Conservation (phyloP, 1,140 invertebrate species). For the Drosophila nigromelanica region DNA sequence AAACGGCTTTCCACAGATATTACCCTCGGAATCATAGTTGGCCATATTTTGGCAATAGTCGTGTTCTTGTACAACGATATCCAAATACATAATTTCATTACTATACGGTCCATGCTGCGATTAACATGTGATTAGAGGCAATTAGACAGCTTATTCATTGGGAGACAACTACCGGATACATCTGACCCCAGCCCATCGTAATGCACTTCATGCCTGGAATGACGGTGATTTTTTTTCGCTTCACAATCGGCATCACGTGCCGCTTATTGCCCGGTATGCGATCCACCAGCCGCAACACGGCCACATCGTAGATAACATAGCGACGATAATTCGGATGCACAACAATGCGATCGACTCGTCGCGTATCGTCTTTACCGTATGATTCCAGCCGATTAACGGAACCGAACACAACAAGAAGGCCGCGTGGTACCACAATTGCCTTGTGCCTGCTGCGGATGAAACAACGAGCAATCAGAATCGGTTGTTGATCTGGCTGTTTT, state of each 20-base stretch:
- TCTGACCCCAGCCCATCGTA: constrained; percentile 64
- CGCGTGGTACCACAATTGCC: constrained; percentile 44
- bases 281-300: constrained; percentile 22
- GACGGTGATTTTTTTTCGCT: background rate
- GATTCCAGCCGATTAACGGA: background rate
- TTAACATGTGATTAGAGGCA: background rate
- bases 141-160: too few relatives aligned
- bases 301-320: constrained; percentile 46
- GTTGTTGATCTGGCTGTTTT: too few relatives aligned
- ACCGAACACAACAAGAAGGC: constrained; percentile 48
- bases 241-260: constrained; percentile 23
- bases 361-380: background rate
- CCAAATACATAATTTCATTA: constrained; percentile 48
- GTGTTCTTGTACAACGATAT: background rate
- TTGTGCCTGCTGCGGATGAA: constrained; percentile 40
- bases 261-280: constrained; percentile 33
- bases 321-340: constrained; percentile 52
- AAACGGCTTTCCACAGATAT: constrained; percentile 31
- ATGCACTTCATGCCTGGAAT: background rate
- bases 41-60: constrained; percentile 1
- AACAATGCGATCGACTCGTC: constrained; percentile 29
- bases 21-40: background rate
- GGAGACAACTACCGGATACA: constrained; percentile 40
- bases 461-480: too few relatives aligned
- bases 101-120: constrained; percentile 58